These are phyloP conservation scores for Lasiurus borealis DNA, from an alignment of 2,113 vertebrate genomes.

Conservation along the genomic window DNA sequence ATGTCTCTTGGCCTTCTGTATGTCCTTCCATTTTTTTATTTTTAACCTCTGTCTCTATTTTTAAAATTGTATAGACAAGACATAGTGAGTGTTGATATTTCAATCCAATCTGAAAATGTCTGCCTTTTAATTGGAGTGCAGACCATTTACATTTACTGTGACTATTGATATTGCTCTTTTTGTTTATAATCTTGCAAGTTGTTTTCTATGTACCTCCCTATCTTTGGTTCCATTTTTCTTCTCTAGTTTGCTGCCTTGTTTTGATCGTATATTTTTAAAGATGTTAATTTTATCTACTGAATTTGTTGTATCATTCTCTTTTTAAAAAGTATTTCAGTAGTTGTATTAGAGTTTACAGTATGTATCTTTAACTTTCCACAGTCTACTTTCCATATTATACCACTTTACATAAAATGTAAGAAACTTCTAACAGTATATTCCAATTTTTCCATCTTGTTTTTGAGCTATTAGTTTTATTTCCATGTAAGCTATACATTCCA, in stretches of 20 bases:
- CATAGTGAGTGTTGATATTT: neutral
- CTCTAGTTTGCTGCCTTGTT: neutral
- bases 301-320: neutral
- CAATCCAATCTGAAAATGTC: neutral
- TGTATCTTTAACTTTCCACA: neutral
- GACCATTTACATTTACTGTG: neutral
- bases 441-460: neutral
- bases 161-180: neutral
- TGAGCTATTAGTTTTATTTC: constrained; percentile 37
- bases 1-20: neutral
- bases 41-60: neutral
- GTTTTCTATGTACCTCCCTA: neutral
- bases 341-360: neutral
- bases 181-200: neutral
- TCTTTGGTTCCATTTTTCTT: neutral
- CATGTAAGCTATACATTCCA: neutral
- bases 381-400: neutral
- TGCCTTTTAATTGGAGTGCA: neutral
- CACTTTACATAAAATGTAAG: neutral
- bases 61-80: neutral
- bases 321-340: neutral
- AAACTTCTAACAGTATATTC: neutral
- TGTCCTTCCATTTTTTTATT: neutral
- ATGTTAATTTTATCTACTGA: neutral
- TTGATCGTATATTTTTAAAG: neutral